Evolutionary conservation across 2,888 invertebrate species (phyloP).

Genomic region (Exocentrus adspersus): DNA sequence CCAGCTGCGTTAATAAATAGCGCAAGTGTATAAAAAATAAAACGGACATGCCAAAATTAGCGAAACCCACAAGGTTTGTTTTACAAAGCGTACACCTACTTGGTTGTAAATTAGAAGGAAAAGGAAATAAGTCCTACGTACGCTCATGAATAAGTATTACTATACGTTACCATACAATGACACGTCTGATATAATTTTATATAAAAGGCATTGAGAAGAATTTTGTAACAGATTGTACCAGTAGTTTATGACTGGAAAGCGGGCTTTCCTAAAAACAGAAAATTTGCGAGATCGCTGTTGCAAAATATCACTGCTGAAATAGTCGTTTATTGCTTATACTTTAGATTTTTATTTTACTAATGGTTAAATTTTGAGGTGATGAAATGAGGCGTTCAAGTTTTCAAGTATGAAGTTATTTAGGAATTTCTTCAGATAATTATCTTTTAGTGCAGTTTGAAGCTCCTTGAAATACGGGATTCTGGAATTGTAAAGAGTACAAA

Average conservation of each 20-base stretch:
- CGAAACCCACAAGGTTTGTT: constrained; percentile 29
- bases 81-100: constrained; percentile 34
- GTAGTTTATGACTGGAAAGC: background rate
- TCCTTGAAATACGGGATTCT: background rate
- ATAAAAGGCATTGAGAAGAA: constrained; percentile 24
- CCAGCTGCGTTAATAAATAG: constrained; percentile 1
- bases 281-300: too few species aligned
- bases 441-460: too few species aligned
- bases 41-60: constrained; percentile 30
- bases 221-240: too few species aligned
- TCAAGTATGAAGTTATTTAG: too few species aligned
- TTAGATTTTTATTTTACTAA: too few species aligned
- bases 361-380: too few species aligned
- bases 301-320: too few species aligned
- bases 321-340: too few species aligned
- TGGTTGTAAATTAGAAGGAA: constrained; percentile 35
- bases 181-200: constrained; percentile 22
- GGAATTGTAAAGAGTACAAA: too few species aligned
- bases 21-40: constrained; percentile 6
- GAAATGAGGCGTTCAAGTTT: too few species aligned
- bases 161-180: constrained; percentile 25
- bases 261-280: too few species aligned
- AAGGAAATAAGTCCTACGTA: constrained; percentile 37
- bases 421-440: background rate
- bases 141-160: constrained; percentile 22